Base-by-base conservation (phyloP, 2,888 invertebrate species). In the Synanthedon tipuliformis region DNA sequence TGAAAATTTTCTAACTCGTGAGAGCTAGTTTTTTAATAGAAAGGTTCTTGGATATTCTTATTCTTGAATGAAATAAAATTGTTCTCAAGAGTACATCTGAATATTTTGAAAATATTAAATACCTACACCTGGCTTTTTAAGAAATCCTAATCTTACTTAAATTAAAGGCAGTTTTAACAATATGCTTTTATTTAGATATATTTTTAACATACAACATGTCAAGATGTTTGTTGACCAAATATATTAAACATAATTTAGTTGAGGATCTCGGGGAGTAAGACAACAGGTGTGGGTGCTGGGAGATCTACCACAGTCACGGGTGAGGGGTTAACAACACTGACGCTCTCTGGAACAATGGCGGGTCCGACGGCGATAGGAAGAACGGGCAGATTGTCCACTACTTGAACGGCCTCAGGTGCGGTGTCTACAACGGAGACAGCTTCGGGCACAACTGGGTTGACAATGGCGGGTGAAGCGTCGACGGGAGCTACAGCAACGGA, bases 171-270 rank as follows among this genome's bases (percentile, higher is more conserved):
- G 10, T 13, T n/a, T 45, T 45, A 11, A 10, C 8, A 34, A 45
- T 45, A 45, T 15, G 45, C 10, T 45, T 15, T 45, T 45, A 13
- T 13, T 45, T 45, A 45, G 13, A 45, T 13, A 23, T 23, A 45
- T 45, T 45, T 45, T n/a, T 41, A 53, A 55, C 53, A 51, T 52
- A 52, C 54, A 48, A 55, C 54, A 53, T 55, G 53, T 57, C 54
- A 53, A 51, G 52, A 45, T 54, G 18, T 52, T 13, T 13, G 45
- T 45, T 13, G 15, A 7, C 3, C 45, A 13, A n/a, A 45, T 11
- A 13, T 45, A 13, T 45, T 34, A 8, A 8, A 45, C 45, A 45
- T 45, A 45, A 10, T 45, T 54, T 52, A 55, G 54, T 55, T 55
- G 41, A 55, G 54, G 52, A 23, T 51, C 0, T 50, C 54, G 40